phyloP scores from a whole-genome alignment of 2,797 vertebrate species.

The Melanogrammus aeglefinus region DNA sequence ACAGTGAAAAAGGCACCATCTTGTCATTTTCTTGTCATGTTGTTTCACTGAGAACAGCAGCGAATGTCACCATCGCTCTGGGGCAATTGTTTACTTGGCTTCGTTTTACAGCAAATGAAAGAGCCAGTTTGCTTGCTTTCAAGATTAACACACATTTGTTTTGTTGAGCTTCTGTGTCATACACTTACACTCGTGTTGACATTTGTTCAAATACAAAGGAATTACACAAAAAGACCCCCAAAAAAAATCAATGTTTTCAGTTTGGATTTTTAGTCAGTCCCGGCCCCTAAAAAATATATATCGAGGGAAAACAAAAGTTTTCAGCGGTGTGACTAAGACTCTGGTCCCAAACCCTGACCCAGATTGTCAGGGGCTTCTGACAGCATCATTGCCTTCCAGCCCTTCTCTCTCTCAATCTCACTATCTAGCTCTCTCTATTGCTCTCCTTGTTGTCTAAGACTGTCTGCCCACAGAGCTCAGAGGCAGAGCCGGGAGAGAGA shows the following conservation, averaged over 20 bases:
- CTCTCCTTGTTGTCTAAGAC: slow-evolving; percentile 53
- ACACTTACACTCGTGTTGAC: background rate
- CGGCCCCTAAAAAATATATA: background rate
- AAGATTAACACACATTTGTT: slow-evolving; percentile 36
- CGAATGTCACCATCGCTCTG: background rate
- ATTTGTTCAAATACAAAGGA: background rate
- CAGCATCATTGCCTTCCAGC: slow-evolving; percentile 13
- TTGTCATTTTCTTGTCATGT: background rate
- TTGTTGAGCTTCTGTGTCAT: slow-evolving; percentile 2
- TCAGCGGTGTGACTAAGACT: slow-evolving; percentile 18
- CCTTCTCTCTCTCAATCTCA: slow-evolving; percentile 33
- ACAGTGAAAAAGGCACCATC: background rate
- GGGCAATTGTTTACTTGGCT: background rate
- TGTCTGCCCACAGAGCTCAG: slow-evolving; percentile 56
- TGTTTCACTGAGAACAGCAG: too few species aligned
- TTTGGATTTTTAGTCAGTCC: background rate
- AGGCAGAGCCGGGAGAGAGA: slow-evolving; percentile 30
- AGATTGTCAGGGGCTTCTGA: slow-evolving; percentile 44
- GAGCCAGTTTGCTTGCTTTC: slow-evolving; percentile 25
- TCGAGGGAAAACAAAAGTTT: background rate
- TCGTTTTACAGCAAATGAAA: slow-evolving; percentile 18
- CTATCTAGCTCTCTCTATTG: slow-evolving; percentile 31
- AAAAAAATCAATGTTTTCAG: too few species aligned
- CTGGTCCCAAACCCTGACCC: slow-evolving; percentile 22
- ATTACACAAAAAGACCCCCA: background rate